These are phyloP conservation scores for Athene cunicularia DNA, from an alignment of 2,113 vertebrate species.

Conservation along the genomic window DNA sequence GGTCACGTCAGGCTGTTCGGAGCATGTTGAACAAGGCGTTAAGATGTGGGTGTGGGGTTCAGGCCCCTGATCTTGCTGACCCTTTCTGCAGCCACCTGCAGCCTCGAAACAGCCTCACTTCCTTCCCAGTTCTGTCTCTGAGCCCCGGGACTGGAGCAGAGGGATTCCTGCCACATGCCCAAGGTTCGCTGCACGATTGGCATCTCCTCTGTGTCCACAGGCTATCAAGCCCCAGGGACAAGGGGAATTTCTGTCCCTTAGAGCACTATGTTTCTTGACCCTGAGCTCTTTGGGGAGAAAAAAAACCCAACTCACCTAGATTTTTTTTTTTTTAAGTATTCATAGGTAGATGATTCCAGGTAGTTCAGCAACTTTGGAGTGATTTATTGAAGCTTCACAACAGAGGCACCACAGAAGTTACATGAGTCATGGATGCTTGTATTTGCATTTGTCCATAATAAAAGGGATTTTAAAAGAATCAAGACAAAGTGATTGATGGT, in stretches of 20 bases:
- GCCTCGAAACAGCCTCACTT: accelerated
- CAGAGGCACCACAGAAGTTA: accelerated
- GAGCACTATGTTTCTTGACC: not conserved
- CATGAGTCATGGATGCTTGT: not conserved
- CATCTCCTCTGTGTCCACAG: not conserved
- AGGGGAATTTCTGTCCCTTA: not conserved
- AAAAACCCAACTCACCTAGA: not conserved
- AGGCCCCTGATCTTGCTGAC: not conserved
- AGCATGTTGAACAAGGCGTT: accelerated
- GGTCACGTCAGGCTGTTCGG: accelerated
- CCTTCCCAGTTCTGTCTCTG: not conserved
- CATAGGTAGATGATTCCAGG: not conserved
- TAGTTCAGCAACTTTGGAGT: not conserved
- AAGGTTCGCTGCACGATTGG: not conserved
- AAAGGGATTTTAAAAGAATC: not conserved
- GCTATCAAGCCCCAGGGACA: not conserved
- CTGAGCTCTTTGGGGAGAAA: not conserved
- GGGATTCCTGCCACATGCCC: not conserved
- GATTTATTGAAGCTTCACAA: not conserved
- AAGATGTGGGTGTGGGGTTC: not conserved
- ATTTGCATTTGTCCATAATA: not conserved
- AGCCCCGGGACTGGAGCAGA: not conserved
- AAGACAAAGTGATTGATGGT: not conserved
- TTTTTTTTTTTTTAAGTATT: not conserved
- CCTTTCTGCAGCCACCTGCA: not conserved